phyloP scores from a whole-genome alignment of 2,797 vertebrate species.

The Epinephelus coioides region DNA sequence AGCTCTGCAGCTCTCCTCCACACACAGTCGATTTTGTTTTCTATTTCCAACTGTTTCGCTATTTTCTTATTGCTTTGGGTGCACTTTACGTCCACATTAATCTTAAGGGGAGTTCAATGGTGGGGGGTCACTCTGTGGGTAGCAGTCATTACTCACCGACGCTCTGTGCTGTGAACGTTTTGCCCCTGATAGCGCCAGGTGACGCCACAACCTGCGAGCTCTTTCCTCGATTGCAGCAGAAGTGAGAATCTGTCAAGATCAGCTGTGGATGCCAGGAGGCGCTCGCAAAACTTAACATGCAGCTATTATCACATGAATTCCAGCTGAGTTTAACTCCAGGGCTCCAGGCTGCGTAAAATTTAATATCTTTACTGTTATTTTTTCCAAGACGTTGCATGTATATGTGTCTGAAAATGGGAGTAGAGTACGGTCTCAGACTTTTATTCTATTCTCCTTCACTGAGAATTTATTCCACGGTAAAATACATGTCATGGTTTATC shows the following conservation, averaged over 20 bases:
- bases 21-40: not conserved
- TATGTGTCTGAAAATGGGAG: too few species aligned
- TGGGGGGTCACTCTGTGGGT: conserved; percentile 22
- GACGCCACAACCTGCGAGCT: conserved; percentile 20
- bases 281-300: not conserved
- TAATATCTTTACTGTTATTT: not conserved
- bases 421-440: too few species aligned
- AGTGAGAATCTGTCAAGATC: not conserved
- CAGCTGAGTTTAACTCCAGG: not conserved
- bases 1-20: not conserved
- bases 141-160: conserved; percentile 55
- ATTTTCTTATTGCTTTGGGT: conserved; percentile 36
- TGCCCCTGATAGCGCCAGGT: conserved; percentile 14
- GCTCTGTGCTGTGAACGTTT: conserved; percentile 36
- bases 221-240: conserved; percentile 14
- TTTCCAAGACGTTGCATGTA: not conserved
- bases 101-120: conserved; percentile 39
- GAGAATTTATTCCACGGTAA: too few species aligned
- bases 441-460: too few species aligned
- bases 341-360: not conserved
- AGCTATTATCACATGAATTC: not conserved
- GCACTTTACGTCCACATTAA: conserved; percentile 55
- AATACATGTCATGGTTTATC: too few species aligned
- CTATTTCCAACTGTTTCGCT: conserved; percentile 28
- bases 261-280: not conserved